Percentiles rank a stretch among this genome's conserved stretches.
These are phyloP conservation scores for Druon quercuslanigerum DNA, from an alignment of 1,140 invertebrate genomes.

Conservation along the genomic window DNA sequence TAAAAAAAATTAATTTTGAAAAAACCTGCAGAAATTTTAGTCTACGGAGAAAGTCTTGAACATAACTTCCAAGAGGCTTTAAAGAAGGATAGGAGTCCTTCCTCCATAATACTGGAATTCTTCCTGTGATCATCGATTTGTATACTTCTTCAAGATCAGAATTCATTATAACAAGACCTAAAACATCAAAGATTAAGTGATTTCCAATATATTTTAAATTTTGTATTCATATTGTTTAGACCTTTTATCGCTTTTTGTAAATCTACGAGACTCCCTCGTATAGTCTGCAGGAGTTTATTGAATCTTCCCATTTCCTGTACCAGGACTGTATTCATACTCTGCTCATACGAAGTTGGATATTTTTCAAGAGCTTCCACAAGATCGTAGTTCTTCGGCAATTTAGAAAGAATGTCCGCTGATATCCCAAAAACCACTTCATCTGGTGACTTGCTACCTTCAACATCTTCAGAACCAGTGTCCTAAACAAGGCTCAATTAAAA, in stretches of 20 bases:
- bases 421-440: conserved; percentile 85
- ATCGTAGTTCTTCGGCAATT: conserved; percentile 86
- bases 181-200: conserved; percentile 43
- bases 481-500: conserved; percentile 31
- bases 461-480: conserved; percentile 70
- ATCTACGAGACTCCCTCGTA: conserved; percentile 85
- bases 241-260: conserved; percentile 94
- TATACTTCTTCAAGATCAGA: conserved; percentile 91
- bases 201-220: conserved; percentile 36
- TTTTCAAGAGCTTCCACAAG: conserved; percentile 81
- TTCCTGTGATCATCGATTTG: conserved; percentile 88
- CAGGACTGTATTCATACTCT: conserved; percentile 95
- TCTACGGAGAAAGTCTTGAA: conserved; percentile 89
- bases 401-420: conserved; percentile 83
- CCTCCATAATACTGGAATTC: conserved; percentile 89
- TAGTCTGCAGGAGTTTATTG: conserved; percentile 86
- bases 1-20: background rate
- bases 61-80: conserved; percentile 93
- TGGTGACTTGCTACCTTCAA: conserved; percentile 74
- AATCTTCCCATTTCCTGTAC: conserved; percentile 96
- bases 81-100: conserved; percentile 93
- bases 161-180: conserved; percentile 90
- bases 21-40: conserved; percentile 88
- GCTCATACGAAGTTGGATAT: conserved; percentile 88
- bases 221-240: conserved; percentile 54